Evolutionary conservation across 2,797 vertebrate species (phyloP).

Genomic region (Xenentodon cancila): DNA sequence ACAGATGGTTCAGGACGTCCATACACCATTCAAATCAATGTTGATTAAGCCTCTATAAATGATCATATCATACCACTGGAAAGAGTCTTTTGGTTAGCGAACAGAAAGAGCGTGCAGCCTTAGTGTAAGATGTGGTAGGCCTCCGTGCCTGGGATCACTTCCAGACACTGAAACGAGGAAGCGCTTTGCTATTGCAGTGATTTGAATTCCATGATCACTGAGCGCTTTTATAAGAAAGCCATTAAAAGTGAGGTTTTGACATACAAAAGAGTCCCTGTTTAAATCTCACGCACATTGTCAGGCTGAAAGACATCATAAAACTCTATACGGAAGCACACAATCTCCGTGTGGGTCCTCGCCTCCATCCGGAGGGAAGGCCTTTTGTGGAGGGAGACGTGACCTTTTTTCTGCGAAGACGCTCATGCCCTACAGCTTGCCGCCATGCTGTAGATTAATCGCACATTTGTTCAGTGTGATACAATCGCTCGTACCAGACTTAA

Average conservation of each 20-base stretch:
- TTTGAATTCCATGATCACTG: slow-evolving; percentile 84
- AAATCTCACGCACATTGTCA: slow-evolving; percentile 79
- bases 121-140: slow-evolving; percentile 81
- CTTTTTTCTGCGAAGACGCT: slow-evolving; percentile 37
- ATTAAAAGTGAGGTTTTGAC: slow-evolving; percentile 83
- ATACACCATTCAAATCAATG: slow-evolving; percentile 76
- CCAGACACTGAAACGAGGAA: slow-evolving; percentile 81
- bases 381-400: slow-evolving; percentile 50
- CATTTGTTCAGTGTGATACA: slow-evolving; percentile 61
- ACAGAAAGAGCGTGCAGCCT: slow-evolving; percentile 72
- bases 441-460: slow-evolving; percentile 62
- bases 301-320: slow-evolving; percentile 76
- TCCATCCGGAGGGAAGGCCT: slow-evolving; percentile 40
- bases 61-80: slow-evolving; percentile 75
- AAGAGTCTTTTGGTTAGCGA: slow-evolving; percentile 73
- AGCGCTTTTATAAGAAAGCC: slow-evolving; percentile 82
- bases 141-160: slow-evolving; percentile 79
- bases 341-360: slow-evolving; percentile 61
- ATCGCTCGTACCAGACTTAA: slow-evolving; percentile 56
- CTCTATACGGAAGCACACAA: slow-evolving; percentile 65
- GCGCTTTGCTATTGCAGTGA: slow-evolving; percentile 77
- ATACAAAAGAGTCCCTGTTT: slow-evolving; percentile 83
- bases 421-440: slow-evolving; percentile 47
- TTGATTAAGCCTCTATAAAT: slow-evolving; percentile 83
- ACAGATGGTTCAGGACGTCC: slow-evolving; percentile 69